A percentile compares a stretch with the other conserved stretches of the same genome.
Evolutionary conservation across 2,888 invertebrate species (phyloP).

Genomic region (Hymenopus coronatus): DNA sequence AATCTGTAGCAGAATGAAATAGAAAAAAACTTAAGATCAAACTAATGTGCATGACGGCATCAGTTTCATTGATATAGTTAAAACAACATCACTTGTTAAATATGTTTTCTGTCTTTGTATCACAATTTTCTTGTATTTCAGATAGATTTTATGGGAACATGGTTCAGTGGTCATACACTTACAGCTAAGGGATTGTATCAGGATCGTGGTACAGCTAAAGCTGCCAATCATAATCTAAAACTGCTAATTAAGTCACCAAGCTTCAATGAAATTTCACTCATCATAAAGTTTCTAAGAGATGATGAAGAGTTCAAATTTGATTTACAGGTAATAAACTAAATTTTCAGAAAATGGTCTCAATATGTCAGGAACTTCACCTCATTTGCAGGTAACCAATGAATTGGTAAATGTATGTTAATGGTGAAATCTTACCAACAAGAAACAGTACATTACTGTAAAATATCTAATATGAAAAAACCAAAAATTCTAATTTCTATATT

Average conservation of each 20-base stretch:
- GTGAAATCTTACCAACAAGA: too few species aligned
- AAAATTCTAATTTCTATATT: too few species aligned
- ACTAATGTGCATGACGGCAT: not conserved
- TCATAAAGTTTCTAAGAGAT: slow-evolving; percentile 65
- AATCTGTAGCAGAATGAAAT: too few species aligned
- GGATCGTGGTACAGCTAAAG: slow-evolving; percentile 65
- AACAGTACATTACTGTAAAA: too few species aligned
- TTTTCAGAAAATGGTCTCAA: too few species aligned
- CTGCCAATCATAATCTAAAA: slow-evolving; percentile 66
- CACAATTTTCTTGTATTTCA: slow-evolving; percentile 41
- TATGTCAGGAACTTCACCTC: too few species aligned
- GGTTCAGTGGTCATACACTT: slow-evolving; percentile 77
- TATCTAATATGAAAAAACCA: too few species aligned
- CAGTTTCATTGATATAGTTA: not conserved
- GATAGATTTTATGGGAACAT: slow-evolving; percentile 70
- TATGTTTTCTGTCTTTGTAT: not conserved
- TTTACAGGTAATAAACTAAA: slow-evolving; percentile 54
- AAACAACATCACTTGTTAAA: slow-evolving; percentile 7
- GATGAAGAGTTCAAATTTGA: slow-evolving; percentile 65
- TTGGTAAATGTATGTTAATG: too few species aligned
- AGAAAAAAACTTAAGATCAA: too few species aligned
- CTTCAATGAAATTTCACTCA: slow-evolving; percentile 65
- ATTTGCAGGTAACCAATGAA: too few species aligned
- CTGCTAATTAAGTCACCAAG: slow-evolving; percentile 68
- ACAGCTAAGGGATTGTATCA: slow-evolving; percentile 70